Evolutionary conservation across 2,797 vertebrate species (phyloP), one percentile per base, ranked within the genome.

Genomic region (Cossypha heuglini): DNA sequence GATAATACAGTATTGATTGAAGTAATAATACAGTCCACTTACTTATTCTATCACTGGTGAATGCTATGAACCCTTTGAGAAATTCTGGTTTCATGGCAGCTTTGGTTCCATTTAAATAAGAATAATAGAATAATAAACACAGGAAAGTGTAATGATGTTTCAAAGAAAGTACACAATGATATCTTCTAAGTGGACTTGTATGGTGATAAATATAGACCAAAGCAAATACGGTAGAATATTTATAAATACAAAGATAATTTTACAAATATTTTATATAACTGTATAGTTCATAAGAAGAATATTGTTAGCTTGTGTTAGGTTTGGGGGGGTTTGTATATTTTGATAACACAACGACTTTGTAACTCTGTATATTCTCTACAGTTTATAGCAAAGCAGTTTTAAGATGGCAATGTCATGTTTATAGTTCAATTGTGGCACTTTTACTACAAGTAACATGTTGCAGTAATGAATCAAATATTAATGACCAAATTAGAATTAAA

Each of bases 171-270:
- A 94, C 91, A 94, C 77, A 95, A 94, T 90, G 89, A 64, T 94
- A 96, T 91, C 96, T 97, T 98, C 79, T 91, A 97, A 97, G 97
- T 98, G 97, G 97, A 96, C 96, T 97, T 92, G 95, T 98, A 96
- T 97, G 98, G 77, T 97, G 96, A 97, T 94, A 93, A 98, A 97
- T 98, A 96, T 96, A 98, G 97, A 98, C 98, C 98, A 98, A 98
- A 98, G 98, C 97, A 97, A 98, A 98, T 97, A 98, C 97, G 97
- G 97, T 97, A 97, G 97, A 98, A 97, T 98, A 98, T 98, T 98
- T 98, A 98, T 98, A 98, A 97, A 97, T 96, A 97, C 96, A 98
- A 97, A 97, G 93, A 97, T 98, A 98, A 98, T 98, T 98, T 98
- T 98, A 94, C 97, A 98, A 78, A 96, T 98, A 98, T 98, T 98